Conservation (phyloP, 1,140 invertebrate species). For the Pseudomyrmex cubaensis region DNA sequence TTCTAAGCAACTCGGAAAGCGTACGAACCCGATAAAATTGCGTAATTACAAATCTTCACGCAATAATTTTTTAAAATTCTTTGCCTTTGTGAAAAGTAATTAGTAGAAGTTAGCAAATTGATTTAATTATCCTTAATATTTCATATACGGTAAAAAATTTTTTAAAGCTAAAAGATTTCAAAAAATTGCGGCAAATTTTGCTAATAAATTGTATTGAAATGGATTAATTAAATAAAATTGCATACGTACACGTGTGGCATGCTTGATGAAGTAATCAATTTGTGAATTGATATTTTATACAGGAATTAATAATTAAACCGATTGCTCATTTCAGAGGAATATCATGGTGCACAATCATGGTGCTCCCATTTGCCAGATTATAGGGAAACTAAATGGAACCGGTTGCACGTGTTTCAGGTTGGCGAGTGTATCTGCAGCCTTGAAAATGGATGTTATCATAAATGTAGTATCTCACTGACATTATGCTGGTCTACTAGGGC, state of each 20-base stretch:
- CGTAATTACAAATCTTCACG: slow-evolving; percentile 2
- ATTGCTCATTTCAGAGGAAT: slow-evolving; percentile 15
- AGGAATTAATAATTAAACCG: slow-evolving; percentile 15
- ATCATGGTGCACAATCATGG: background rate
- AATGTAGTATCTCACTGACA: slow-evolving; percentile 23
- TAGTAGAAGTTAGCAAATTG: background rate
- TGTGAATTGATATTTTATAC: background rate
- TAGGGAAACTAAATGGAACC: slow-evolving; percentile 46
- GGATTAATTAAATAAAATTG: slow-evolving; percentile 3
- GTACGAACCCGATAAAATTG: slow-evolving; percentile 24
- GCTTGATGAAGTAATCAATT: background rate
- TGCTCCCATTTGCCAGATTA: slow-evolving; percentile 30
- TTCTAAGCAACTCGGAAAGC: slow-evolving; percentile 13
- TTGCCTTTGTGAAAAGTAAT: slow-evolving; percentile 3
- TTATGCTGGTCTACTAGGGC: background rate
- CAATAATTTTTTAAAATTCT: slow-evolving; percentile 7
- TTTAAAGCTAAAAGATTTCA: background rate
- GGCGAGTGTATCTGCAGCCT: slow-evolving; percentile 46
- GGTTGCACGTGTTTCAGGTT: slow-evolving; percentile 41
- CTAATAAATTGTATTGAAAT: background rate
- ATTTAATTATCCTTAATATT: slow-evolving; percentile 4
- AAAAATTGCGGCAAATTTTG: background rate
- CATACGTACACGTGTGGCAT: background rate
- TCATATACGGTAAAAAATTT: background rate
- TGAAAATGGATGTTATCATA: slow-evolving; percentile 63